Conservation (phyloP, 2,888 invertebrate species). For the Tetragonula carbonaria region DNA sequence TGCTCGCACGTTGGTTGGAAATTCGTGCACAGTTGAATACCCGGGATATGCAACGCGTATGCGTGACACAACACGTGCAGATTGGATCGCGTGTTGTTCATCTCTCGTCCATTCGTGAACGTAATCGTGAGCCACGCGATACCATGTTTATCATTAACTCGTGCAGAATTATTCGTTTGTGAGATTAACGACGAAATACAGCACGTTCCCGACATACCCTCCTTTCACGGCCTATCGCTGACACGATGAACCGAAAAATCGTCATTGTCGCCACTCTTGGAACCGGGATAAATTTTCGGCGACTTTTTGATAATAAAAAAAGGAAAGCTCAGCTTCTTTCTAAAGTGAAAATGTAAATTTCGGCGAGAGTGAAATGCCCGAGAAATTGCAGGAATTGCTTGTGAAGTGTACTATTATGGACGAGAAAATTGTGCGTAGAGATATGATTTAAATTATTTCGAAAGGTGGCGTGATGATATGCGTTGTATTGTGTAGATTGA, state of each 20-base stretch:
- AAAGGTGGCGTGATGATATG: neutral
- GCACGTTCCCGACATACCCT: neutral
- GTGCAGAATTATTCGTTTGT: constrained; percentile 46
- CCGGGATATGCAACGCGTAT: constrained; percentile 23
- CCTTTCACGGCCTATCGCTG: too few species aligned
- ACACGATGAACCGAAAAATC: neutral
- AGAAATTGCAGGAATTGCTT: neutral
- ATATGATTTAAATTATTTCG: neutral
- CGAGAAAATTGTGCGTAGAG: neutral
- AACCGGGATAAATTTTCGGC: neutral
- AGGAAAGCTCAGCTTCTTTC: too few species aligned
- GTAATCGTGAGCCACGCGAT: constrained; percentile 52
- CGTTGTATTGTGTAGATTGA: neutral
- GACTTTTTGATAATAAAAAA: too few species aligned
- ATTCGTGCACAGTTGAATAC: constrained; percentile 36
- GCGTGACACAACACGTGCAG: constrained; percentile 25
- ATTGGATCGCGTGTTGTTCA: constrained; percentile 55
- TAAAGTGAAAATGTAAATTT: neutral
- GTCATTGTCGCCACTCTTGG: neutral
- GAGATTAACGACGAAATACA: constrained; percentile 39
- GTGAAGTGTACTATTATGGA: neutral
- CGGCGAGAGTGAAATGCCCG: neutral
- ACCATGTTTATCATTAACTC: constrained; percentile 57
- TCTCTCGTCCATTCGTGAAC: constrained; percentile 52
- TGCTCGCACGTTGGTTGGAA: neutral